phyloP scores from a whole-genome alignment of 2,888 invertebrate species.

The Thumatha senex region DNA sequence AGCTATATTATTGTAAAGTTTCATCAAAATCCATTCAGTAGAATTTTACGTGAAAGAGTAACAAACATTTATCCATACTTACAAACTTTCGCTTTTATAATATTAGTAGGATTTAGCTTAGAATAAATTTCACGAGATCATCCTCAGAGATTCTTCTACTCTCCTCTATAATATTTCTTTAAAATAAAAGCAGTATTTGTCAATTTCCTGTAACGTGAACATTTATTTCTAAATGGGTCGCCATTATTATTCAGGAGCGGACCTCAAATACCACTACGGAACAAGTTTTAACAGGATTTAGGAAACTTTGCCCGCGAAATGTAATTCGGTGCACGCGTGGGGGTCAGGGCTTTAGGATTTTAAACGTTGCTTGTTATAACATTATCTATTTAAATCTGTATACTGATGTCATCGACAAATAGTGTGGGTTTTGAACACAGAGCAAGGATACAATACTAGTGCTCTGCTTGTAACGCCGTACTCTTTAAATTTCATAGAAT shows the following conservation, averaged over 20 bases:
- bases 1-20: too few relatives aligned
- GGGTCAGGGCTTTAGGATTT: neutral
- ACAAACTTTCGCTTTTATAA: too few relatives aligned
- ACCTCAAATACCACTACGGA: constrained; percentile 1
- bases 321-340: constrained; percentile 19
- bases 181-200: neutral
- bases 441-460: too few relatives aligned
- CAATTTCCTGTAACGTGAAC: neutral
- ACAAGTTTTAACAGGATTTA: constrained; percentile 25
- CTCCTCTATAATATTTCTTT: neutral
- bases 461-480: too few relatives aligned
- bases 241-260: constrained; percentile 24
- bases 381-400: constrained; percentile 15
- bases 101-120: too few relatives aligned
- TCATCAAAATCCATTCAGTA: too few relatives aligned
- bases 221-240: neutral
- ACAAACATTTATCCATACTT: too few relatives aligned
- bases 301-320: constrained; percentile 10
- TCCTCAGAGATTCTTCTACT: too few relatives aligned
- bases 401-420: too few relatives aligned
- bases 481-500: too few relatives aligned
- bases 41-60: too few relatives aligned
- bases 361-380: constrained; percentile 4
- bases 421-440: neutral
- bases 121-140: too few relatives aligned